These are phyloP conservation scores for Aspidoscelis tigris DNA, from an alignment of 2,113 vertebrate species.

Conservation along the genomic window DNA sequence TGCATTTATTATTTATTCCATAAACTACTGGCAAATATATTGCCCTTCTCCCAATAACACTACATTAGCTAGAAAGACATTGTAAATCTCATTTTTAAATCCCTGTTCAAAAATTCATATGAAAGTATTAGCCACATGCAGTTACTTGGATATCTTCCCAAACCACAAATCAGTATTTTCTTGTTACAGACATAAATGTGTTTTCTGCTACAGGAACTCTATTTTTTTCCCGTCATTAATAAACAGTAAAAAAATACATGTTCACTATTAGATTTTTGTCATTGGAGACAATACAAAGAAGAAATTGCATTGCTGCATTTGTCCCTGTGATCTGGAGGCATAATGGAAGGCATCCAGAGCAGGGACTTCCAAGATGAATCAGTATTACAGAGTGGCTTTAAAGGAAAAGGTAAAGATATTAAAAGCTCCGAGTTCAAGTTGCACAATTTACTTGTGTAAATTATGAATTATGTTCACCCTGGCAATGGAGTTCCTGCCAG, in stretches of 20 bases:
- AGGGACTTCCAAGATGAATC: background rate
- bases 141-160: background rate
- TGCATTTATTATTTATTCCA: slow-evolving; percentile 42
- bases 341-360: background rate
- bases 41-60: slow-evolving; percentile 19
- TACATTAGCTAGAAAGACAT: slow-evolving; percentile 10
- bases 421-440: too few species aligned
- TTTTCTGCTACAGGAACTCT: background rate
- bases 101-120: slow-evolving; percentile 1
- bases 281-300: background rate
- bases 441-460: too few species aligned
- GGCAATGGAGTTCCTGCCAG: too few species aligned
- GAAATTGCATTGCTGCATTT: background rate
- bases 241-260: background rate
- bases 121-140: background rate
- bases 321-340: background rate
- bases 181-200: background rate
- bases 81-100: slow-evolving; percentile 29
- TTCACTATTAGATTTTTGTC: background rate
- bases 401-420: background rate
- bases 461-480: too few species aligned
- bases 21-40: slow-evolving; percentile 27
- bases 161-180: background rate
- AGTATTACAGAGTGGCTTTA: too few species aligned
- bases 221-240: background rate